Evolutionary conservation across 2,888 invertebrate genomes (phyloP), one percentile per base, ranked within the genome.

Genomic region (Troglohyphantes excavatus): DNA sequence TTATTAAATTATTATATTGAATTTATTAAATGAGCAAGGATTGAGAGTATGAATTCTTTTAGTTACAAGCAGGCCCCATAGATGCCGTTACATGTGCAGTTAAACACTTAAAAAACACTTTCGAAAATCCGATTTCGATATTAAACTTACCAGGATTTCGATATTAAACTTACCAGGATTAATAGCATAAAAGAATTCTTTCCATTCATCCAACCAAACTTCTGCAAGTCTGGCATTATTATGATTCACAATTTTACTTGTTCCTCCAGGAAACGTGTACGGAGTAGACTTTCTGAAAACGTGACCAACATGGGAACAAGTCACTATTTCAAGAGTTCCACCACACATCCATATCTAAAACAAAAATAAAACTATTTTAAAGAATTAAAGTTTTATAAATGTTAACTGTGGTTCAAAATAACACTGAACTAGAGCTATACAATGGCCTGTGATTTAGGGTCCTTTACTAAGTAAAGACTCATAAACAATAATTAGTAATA

Each of bases 191-290:
- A 96, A 97, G 93, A 98, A 98, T 91, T 97, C 96, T 13, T 97
- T 96, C 97, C 98, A 99, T 82, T 99, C 97, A 93, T 99, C 99
- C 97, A 99, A 97, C 99, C 99, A 99, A 0, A 99, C 99, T 2
- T 97, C 95, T 0, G 98, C 98, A 0, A 98, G 98, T 87, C 99
- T 94, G 0, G 98, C 98, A 43, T 98, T 94, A 94, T 99, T 99
- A 0, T 96, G 95, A 92, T 97, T 96, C 0, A 99, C 94, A 17
- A 97, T 96, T 92, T 97, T 96, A 0, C 95, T 95, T 3, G 98
- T 96, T 0, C 98, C 99, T 0, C 98, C 98, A 0, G 95, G 95
- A 94, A 99, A 99, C 0, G 97, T 96, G 93, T 99, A 99, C 0
- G 99, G 99, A 0, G 98, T 98, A 65, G 96, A 96, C 93, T 97